Evolutionary conservation across 2,888 invertebrate genomes (phyloP).

Genomic region (Metalampra italica): DNA sequence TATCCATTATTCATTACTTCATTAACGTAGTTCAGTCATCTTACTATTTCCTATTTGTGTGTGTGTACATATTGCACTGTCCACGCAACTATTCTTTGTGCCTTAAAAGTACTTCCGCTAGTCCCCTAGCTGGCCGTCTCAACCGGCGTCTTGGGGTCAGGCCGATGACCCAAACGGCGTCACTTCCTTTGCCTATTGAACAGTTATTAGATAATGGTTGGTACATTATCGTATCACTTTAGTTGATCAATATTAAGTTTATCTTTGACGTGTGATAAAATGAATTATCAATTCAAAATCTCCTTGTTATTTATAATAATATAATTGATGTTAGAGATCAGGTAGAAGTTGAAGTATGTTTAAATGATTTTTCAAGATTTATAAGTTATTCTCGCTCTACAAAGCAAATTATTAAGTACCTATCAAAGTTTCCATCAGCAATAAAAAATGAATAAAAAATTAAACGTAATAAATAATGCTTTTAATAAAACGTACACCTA

Average conservation of each 20-base stretch:
- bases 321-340: too few species aligned
- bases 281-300: too few species aligned
- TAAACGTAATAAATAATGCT: too few species aligned
- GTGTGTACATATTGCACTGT: neutral
- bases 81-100: slow-evolving; percentile 14
- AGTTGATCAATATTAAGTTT: neutral
- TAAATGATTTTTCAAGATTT: too few species aligned
- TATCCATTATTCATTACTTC: neutral
- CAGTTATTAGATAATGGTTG: slow-evolving; percentile 2
- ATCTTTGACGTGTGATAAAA: neutral
- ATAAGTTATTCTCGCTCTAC: too few species aligned
- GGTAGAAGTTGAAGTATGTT: too few species aligned
- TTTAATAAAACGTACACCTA: too few species aligned
- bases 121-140: slow-evolving; percentile 29
- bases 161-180: slow-evolving; percentile 60
- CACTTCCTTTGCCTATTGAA: slow-evolving; percentile 57
- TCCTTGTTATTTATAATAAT: neutral
- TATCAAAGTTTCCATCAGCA: too few species aligned
- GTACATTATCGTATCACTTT: neutral
- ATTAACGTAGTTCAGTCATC: neutral
- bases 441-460: too few species aligned
- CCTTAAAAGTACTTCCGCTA: slow-evolving; percentile 53
- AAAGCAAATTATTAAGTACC: too few species aligned
- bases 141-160: slow-evolving; percentile 51
- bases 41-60: neutral